phyloP scores from a whole-genome alignment of 2,797 vertebrate species.

The Tenualosa ilisha region DNA sequence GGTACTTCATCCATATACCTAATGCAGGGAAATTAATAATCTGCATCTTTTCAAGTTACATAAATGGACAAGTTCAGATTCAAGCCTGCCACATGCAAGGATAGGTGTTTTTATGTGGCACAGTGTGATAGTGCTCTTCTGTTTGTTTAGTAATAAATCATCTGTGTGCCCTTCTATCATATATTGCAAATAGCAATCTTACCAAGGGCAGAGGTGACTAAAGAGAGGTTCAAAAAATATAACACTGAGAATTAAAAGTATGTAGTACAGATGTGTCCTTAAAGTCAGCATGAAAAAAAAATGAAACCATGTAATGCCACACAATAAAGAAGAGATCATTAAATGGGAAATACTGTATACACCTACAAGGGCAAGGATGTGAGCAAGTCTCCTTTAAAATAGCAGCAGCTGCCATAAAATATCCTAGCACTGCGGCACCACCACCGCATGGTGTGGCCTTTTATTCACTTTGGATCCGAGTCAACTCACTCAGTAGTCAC shows the following conservation, averaged over 20 bases:
- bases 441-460: conserved; percentile 72
- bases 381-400: conserved; percentile 52
- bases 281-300: background rate
- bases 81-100: background rate
- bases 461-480: conserved; percentile 78
- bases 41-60: background rate
- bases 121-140: background rate
- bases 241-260: background rate
- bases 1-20: background rate
- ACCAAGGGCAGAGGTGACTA: background rate
- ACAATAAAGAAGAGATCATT: background rate
- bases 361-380: background rate
- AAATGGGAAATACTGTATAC: background rate
- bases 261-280: background rate
- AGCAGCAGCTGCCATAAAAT: conserved; percentile 67
- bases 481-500: conserved; percentile 80
- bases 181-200: background rate
- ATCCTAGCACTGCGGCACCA: conserved; percentile 69
- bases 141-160: background rate
- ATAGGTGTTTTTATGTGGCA: background rate
- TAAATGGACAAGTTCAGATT: background rate
- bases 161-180: background rate
- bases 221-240: background rate
- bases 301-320: background rate
- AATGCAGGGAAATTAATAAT: background rate